Conservation (phyloP, 2,888 invertebrate species). For the Charanyca ferruginea region DNA sequence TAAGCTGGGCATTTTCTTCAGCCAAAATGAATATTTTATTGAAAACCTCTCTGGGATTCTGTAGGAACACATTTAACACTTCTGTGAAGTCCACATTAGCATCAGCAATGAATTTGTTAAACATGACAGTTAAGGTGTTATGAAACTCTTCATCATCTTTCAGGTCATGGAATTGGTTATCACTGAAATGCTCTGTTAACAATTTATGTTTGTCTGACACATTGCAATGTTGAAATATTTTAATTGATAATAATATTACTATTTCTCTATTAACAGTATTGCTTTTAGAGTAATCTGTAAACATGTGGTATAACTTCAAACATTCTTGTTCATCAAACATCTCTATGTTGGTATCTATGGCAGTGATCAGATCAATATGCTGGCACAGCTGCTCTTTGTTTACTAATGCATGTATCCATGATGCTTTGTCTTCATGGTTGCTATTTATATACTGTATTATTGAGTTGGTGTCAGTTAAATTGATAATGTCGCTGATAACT, state of each 20-base stretch:
- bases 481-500: conserved; percentile 78
- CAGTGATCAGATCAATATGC: conserved; percentile 70
- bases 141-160: conserved; percentile 71
- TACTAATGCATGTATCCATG: conserved; percentile 81
- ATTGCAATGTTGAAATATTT: conserved; percentile 76
- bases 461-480: conserved; percentile 68
- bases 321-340: conserved; percentile 74
- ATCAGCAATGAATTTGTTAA: conserved; percentile 81
- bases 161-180: conserved; percentile 73
- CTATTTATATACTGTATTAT: conserved; percentile 77
- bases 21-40: conserved; percentile 79
- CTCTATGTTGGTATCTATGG: conserved; percentile 71
- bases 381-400: conserved; percentile 76
- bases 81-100: conserved; percentile 75
- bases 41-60: conserved; percentile 80
- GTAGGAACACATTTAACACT: conserved; percentile 79
- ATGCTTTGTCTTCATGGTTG: conserved; percentile 68
- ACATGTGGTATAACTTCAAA: conserved; percentile 71
- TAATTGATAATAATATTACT: conserved; percentile 71
- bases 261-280: conserved; percentile 66
- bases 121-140: conserved; percentile 76
- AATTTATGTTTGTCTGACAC: conserved; percentile 72
- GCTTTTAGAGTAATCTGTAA: conserved; percentile 67
- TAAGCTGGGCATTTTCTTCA: conserved; percentile 77
- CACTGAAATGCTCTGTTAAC: conserved; percentile 74